phyloP scores from a whole-genome alignment of 2,797 vertebrate species.

The Aplochiton taeniatus region DNA sequence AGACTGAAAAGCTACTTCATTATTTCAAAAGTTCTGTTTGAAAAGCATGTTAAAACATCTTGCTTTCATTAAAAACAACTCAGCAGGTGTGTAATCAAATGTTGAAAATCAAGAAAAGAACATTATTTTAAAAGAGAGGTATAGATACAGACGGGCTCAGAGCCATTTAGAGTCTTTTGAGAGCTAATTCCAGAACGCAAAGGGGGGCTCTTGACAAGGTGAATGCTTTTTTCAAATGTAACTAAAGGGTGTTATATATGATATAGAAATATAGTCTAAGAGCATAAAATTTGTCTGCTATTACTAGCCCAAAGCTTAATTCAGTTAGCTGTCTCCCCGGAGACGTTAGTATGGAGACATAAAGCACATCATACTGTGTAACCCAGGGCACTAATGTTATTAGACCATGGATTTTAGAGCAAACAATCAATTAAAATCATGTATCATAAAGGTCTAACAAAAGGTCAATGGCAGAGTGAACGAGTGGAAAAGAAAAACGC shows the following conservation, averaged over 20 bases:
- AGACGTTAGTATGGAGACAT: slow-evolving; percentile 8
- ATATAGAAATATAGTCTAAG: too few species aligned
- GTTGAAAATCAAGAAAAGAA: slow-evolving; percentile 47
- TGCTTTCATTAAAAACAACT: slow-evolving; percentile 35
- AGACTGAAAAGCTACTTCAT: too few species aligned
- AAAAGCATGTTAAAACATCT: slow-evolving; percentile 45
- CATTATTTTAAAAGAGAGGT: slow-evolving; percentile 52
- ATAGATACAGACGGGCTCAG: slow-evolving; percentile 47
- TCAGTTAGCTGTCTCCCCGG: too few species aligned
- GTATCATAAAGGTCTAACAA: background rate
- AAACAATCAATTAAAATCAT: slow-evolving; percentile 10
- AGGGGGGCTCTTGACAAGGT: slow-evolving; percentile 37
- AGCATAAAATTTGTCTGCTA: too few species aligned
- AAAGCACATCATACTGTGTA: slow-evolving; percentile 20
- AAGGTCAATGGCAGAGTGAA: background rate
- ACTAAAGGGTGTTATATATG: too few species aligned
- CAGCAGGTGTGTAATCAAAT: slow-evolving; percentile 66
- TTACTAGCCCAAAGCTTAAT: too few species aligned
- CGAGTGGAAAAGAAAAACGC: background rate
- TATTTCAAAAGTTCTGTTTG: too few species aligned
- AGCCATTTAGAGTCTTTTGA: slow-evolving; percentile 69
- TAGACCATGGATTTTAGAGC: slow-evolving; percentile 3
- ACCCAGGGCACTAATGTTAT: slow-evolving; percentile 13
- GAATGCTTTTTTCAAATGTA: slow-evolving; percentile 42
- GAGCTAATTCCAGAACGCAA: slow-evolving; percentile 33